phyloP scores from a whole-genome alignment of 1,140 invertebrate genomes.

The Pogonus chalceus region DNA sequence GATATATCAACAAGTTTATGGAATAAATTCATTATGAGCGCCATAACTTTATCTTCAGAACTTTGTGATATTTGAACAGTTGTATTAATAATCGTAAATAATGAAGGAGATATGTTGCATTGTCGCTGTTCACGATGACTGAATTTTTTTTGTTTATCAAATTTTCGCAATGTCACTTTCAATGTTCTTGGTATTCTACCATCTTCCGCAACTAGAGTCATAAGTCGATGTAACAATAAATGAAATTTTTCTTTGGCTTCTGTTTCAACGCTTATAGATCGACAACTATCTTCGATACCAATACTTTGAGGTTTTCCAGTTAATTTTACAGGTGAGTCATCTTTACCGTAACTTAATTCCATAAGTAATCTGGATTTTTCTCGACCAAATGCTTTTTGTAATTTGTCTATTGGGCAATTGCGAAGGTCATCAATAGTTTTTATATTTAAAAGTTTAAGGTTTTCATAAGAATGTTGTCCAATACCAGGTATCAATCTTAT shows the following conservation, averaged over 20 bases:
- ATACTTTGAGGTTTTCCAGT: slow-evolving; percentile 58
- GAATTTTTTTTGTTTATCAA: slow-evolving; percentile 44
- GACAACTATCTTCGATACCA: slow-evolving; percentile 61
- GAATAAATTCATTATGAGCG: slow-evolving; percentile 63
- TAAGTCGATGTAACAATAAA: slow-evolving; percentile 52
- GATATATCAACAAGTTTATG: slow-evolving; percentile 58
- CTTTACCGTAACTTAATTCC: slow-evolving; percentile 58
- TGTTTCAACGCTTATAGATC: slow-evolving; percentile 52
- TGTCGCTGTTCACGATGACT: slow-evolving; percentile 63
- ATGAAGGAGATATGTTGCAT: slow-evolving; percentile 52
- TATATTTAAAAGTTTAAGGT: slow-evolving; percentile 52
- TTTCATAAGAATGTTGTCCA: slow-evolving; percentile 52
- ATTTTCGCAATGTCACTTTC: slow-evolving; percentile 60
- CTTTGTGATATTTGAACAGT: slow-evolving; percentile 40
- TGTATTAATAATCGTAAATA: slow-evolving; percentile 45
- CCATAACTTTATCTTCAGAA: slow-evolving; percentile 53
- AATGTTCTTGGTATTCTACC: slow-evolving; percentile 62
- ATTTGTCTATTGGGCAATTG: slow-evolving; percentile 43
- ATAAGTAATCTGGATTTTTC: slow-evolving; percentile 57
- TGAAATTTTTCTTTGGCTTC: slow-evolving; percentile 59
- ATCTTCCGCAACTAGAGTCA: slow-evolving; percentile 61
- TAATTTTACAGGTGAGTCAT: slow-evolving; percentile 55
- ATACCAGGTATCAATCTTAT: slow-evolving; percentile 60
- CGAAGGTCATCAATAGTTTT: slow-evolving; percentile 54
- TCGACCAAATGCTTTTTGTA: slow-evolving; percentile 49